phyloP scores from a whole-genome alignment of 1,140 invertebrate genomes.

The Cydia fagiglandana region DNA sequence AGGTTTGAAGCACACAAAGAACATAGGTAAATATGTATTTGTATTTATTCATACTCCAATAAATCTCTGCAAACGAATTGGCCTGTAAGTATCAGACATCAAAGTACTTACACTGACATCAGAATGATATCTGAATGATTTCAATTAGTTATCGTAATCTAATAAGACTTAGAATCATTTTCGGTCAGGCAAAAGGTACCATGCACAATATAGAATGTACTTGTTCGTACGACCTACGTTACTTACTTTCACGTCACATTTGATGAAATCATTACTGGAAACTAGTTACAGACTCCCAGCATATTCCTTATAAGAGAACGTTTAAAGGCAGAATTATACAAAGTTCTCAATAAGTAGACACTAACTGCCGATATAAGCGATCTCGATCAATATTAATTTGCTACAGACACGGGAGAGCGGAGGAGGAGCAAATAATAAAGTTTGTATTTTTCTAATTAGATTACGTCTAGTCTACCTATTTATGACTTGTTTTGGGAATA shows the following conservation, averaged over 20 bases:
- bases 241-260: conserved; percentile 4
- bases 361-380: background rate
- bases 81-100: too few relatives aligned
- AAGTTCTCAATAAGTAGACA: conserved; percentile 9
- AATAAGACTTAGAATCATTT: too few relatives aligned
- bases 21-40: too few relatives aligned
- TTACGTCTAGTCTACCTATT: background rate
- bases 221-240: background rate
- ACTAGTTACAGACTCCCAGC: conserved; percentile 8
- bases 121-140: too few relatives aligned
- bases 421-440: conserved; percentile 17
- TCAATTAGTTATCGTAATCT: too few relatives aligned
- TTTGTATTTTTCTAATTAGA: conserved; percentile 32
- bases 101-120: too few relatives aligned
- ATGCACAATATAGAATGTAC: background rate
- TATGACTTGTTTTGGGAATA: background rate
- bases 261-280: conserved; percentile 8
- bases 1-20: too few relatives aligned
- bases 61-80: too few relatives aligned
- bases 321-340: conserved; percentile 16
- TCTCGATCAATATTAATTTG: conserved; percentile 23
- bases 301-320: conserved; percentile 13
- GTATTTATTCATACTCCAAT: too few relatives aligned
- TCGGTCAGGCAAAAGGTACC: too few relatives aligned
- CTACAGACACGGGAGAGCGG: background rate